Evolutionary conservation across 1,140 invertebrate genomes (phyloP).

Genomic region (Leptestheria dahalacensis): DNA sequence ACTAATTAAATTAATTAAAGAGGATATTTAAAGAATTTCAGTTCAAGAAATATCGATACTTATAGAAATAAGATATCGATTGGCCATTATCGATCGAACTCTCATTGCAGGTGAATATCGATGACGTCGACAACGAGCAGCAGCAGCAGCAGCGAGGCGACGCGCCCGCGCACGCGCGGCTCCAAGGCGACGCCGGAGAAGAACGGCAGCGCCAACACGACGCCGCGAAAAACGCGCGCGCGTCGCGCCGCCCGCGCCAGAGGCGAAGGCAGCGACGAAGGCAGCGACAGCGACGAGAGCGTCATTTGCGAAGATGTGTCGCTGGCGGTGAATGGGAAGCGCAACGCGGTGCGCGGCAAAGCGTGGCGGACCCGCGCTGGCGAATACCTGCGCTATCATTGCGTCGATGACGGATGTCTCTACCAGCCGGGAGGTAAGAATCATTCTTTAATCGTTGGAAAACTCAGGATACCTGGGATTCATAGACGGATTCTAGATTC

Average conservation of each 20-base stretch:
- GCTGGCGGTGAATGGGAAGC: slow-evolving; percentile 26
- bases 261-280: background rate
- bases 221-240: slow-evolving; percentile 3
- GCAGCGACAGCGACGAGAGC: background rate
- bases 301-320: slow-evolving; percentile 21
- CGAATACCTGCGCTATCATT: slow-evolving; percentile 24
- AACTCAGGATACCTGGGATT: too few species aligned
- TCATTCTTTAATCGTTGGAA: too few species aligned
- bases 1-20: background rate
- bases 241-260: too few species aligned
- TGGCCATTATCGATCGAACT: too few species aligned
- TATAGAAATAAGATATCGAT: background rate
- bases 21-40: background rate
- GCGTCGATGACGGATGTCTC: slow-evolving; percentile 23
- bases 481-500: background rate
- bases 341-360: slow-evolving; percentile 24
- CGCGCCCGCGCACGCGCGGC: background rate
- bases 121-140: background rate
- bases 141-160: too few species aligned
- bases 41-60: background rate
- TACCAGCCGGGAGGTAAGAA: slow-evolving; percentile 27
- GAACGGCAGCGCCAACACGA: background rate
- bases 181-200: background rate
- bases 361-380: slow-evolving; percentile 24
- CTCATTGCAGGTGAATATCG: background rate